Conservation (phyloP, 2,113 vertebrate genomes). For the Canis aureus region DNA sequence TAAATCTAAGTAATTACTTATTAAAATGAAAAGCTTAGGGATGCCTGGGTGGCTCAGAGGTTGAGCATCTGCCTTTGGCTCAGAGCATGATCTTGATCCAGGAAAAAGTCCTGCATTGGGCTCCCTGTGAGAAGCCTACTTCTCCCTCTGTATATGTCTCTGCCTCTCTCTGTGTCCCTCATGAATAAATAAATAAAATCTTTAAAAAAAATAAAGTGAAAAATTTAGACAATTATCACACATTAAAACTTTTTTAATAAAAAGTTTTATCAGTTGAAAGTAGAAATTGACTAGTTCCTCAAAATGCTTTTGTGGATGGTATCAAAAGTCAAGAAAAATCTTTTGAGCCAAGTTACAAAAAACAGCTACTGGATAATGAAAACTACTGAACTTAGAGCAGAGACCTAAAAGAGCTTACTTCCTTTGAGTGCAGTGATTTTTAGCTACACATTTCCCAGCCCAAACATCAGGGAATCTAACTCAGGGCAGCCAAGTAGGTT, state of each 20-base stretch:
- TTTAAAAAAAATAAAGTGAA: not conserved
- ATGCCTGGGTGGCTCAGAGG: too few species aligned
- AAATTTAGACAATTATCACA: not conserved
- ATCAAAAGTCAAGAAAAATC: conserved; percentile 6
- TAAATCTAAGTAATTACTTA: not conserved
- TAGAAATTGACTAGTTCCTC: not conserved
- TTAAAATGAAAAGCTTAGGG: not conserved
- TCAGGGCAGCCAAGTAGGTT: not conserved
- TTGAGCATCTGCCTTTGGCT: too few species aligned
- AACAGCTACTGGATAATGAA: not conserved
- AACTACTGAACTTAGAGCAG: not conserved
- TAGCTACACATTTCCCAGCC: not conserved
- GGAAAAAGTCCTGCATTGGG: too few species aligned
- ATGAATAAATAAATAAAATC: too few species aligned
- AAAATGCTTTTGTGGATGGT: not conserved
- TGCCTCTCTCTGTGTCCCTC: too few species aligned
- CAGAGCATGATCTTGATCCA: too few species aligned
- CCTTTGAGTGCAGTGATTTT: not conserved
- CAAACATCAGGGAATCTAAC: not conserved
- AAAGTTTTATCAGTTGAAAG: conserved; percentile 1
- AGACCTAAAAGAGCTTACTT: not conserved
- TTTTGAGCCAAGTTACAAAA: conserved; percentile 5
- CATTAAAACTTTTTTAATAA: not conserved
- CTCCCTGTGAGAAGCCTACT: too few species aligned
- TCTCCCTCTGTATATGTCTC: too few species aligned